Base-by-base conservation (phyloP, 2,888 invertebrate genomes). In the Asteroscopus sphinx region DNA sequence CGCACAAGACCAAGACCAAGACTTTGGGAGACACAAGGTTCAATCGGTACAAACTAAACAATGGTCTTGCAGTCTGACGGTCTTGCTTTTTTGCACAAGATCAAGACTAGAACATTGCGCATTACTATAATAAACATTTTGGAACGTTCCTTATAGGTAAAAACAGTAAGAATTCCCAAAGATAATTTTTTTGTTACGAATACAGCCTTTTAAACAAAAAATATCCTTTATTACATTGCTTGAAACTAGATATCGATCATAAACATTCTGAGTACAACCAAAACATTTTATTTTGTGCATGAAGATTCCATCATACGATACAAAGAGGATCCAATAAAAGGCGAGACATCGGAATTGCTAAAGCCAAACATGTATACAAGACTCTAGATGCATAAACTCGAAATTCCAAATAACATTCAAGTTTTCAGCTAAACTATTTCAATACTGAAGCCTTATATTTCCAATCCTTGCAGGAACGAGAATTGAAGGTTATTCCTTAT, bases 371-470 rank as follows among this genome's bases (percentile, higher is more conserved):
- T 55, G 26, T 28, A 30, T 16, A 54, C 39, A 49, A 36, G 21
- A 54, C n/a, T 37, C 17, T 40, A 39, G 44, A 36, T 42, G 51
- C 45, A 60, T 48, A 58, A 57, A 63, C 37, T 66, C 16, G 15
- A 70, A 59, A 51, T 60, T 55, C 49, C 49, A 40, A 70, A 72
- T 63, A 70, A 60, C 57, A 60, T 70, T 51, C 39, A 35, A 48
- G 57, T 21, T 42, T 65, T 55, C 51, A 46, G 59, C 46, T 56
- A 56, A 77, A 78, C 73, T 72, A 77, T 79, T 79, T 69, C 71
- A 78, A 78, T 73, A 73, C 49, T 56, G 55, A 65, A 56, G 61
- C 47, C 55, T 68, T 74, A 69, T 75, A 76, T 72, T 67, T 71
- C 63, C 73, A 73, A 78, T 63, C 39, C 61, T 51, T 35, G 48